Base-by-base conservation (phyloP, 2,113 vertebrate genomes). In the Cromileptes altivelis region DNA sequence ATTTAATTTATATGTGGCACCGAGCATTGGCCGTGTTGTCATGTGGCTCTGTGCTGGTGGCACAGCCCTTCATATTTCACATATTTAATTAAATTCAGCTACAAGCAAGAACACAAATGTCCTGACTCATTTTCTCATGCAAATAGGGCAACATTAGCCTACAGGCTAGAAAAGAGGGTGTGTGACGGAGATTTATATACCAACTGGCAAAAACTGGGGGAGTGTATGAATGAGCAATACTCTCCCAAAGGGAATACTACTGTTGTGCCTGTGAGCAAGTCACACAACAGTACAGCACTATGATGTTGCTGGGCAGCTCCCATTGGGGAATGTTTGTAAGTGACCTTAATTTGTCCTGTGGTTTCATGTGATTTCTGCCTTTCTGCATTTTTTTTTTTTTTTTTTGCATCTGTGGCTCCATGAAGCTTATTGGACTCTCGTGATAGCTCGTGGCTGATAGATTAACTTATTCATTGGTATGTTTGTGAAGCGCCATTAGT, bases 141-240 rank as follows among this genome's bases (percentile, higher is more conserved):
- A 85, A 80, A 84, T 87, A 91, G 89, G 86, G 68, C 86, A 90
- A 65, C 52, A 30, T 33, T 8, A 79, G 88, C 88, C 88, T 77
- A 58, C 52, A 88, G 89, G 74, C 71, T 65, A 65, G 37, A 78
- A 45, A 77, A 21, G 19, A 7, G 17, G 23, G 63, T 69, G 33
- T 62, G 69, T 73, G 69, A 78, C 25, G 7, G 9, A 60, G 42
- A 84, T 75, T 64, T 68, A 82, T 57, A 79, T 33, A 80, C 49
- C 68, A 84, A 78, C 27, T 79, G 73, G 62, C 62, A 87, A 79
- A 74, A 82, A 80, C 53, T 18, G n/a, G 55, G 50, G 25, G 55
- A 27, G 56, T 12, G 65, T 75, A 81, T 11, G 58, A 78, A 84
- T 90, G 88, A 91, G 78, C 90, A 92, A 82, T 78, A 23, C 56